Evolutionary conservation across 2,797 vertebrate genomes (phyloP), one percentile per base, ranked within the genome.

Genomic region (Tapera naevia): DNA sequence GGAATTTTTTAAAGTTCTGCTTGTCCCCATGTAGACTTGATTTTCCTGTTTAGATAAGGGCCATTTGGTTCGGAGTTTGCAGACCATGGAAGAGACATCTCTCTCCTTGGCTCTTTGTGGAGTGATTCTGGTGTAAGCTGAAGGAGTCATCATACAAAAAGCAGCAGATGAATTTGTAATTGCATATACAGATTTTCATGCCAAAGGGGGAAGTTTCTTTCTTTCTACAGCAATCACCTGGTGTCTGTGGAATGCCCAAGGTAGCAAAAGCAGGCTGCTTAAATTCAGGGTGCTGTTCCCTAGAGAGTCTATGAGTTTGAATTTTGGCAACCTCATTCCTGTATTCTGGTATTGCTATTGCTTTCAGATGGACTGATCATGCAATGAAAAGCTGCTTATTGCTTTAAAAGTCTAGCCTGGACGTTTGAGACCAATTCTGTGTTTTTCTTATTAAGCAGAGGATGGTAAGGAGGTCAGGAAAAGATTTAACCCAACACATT

Each of bases 171-270:
- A 86, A 67, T 57, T 43, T 86, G 23, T 18, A 37, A 32, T 50
- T 86, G 19, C 22, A 7, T 24, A 50, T 62, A 9, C 7, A 65
- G 33, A 17, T 53, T 92, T 88, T 88, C 35, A 28, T 39, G 32
- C 24, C 54, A 54, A 3, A 7, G 15, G 78, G 18, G 54, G 45
- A 88, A 50, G n/a, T 11, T 17, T 50, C 22, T 71, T 60, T 51
- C 22, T 32, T 46, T 8, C 23, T 65, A 17, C 70, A 76, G 39
- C 33, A 66, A 21, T 58, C 39, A 6, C 32, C 50, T 74, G 54
- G 9, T 75, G 58, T 8, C 28, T 0, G 0, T 24, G 33, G 6
- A 21, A 39, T 43, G 11, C 19, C 39, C 73, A 64, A 25, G 30
- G 3, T 21, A 39, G 30, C n/a, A 78, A 66, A 51, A 3, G 8